phyloP scores from a whole-genome alignment of 35 echinoderm and acorn worm species.

The Heliocidaris erythrogramma region DNA sequence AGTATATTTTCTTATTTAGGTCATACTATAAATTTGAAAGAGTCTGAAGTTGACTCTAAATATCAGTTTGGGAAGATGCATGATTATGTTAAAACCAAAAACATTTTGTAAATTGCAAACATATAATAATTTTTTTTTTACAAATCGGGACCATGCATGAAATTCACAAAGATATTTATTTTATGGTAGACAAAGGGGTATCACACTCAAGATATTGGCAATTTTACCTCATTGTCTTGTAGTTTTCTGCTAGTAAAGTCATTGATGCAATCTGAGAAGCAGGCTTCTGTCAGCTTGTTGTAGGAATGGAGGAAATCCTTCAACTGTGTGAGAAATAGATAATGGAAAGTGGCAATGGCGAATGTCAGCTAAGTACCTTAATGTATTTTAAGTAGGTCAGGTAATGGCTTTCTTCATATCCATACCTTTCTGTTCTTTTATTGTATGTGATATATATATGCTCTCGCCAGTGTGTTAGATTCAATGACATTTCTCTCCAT shows the following conservation, averaged over 20 bases:
- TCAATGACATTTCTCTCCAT: not conserved
- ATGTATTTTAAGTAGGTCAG: not conserved
- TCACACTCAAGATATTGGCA: not conserved
- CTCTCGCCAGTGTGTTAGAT: not conserved
- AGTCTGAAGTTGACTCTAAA: too few species aligned
- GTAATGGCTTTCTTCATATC: not conserved
- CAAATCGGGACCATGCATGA: too few species aligned
- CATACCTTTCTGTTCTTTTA: not conserved
- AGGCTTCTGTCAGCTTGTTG: constrained; percentile 87
- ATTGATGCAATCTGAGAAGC: constrained; percentile 87
- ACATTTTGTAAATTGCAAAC: too few species aligned
- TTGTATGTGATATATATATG: too few species aligned
- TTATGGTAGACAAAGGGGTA: too few species aligned
- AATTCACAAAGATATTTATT: too few species aligned
- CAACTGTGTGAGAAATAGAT: not conserved
- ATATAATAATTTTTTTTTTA: too few species aligned
- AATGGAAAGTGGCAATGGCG: not conserved
- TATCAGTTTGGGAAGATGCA: too few species aligned
- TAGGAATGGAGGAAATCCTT: constrained; percentile 89
- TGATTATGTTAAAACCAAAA: too few species aligned
- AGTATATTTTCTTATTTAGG: too few species aligned
- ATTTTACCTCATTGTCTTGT: constrained; percentile 73
- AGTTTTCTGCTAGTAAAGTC: constrained; percentile 90
- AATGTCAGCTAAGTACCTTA: not conserved
- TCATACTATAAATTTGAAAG: too few species aligned